These are phyloP conservation scores for Syngnathus scovelli DNA, from an alignment of 2,113 vertebrate genomes.

Conservation along the genomic window DNA sequence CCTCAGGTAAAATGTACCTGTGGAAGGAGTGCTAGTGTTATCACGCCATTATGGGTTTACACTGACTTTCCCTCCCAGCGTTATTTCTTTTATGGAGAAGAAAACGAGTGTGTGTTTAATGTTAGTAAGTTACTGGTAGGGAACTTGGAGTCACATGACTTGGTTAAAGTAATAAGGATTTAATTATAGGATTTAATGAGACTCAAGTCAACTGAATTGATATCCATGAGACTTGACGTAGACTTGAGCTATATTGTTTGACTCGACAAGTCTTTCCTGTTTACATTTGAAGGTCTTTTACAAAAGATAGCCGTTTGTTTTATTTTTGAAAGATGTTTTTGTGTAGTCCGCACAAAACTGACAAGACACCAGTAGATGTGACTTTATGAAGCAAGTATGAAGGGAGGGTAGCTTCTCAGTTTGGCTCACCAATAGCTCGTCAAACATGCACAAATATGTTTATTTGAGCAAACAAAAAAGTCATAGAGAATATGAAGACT, in stretches of 20 bases:
- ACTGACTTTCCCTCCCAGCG: conserved; percentile 35
- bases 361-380: not conserved
- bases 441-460: not conserved
- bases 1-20: conserved; percentile 67
- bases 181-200: not conserved
- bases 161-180: not conserved
- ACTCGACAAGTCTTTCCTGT: not conserved
- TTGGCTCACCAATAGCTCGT: not conserved
- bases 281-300: not conserved
- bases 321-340: not conserved
- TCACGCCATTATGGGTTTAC: conserved; percentile 67
- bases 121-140: not conserved
- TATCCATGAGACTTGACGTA: not conserved
- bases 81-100: conserved; percentile 24
- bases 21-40: conserved; percentile 35
- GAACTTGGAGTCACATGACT: not conserved
- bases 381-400: not conserved
- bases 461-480: no score
- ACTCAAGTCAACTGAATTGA: not conserved
- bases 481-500: not conserved
- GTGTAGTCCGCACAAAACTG: not conserved
- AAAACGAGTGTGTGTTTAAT: not conserved
- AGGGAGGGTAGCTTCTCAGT: not conserved
- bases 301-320: not conserved
- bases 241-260: not conserved